Evolutionary conservation across 2,797 vertebrate genomes (phyloP), one percentile per base, ranked within the genome.

Genomic region (Karalla daura): DNA sequence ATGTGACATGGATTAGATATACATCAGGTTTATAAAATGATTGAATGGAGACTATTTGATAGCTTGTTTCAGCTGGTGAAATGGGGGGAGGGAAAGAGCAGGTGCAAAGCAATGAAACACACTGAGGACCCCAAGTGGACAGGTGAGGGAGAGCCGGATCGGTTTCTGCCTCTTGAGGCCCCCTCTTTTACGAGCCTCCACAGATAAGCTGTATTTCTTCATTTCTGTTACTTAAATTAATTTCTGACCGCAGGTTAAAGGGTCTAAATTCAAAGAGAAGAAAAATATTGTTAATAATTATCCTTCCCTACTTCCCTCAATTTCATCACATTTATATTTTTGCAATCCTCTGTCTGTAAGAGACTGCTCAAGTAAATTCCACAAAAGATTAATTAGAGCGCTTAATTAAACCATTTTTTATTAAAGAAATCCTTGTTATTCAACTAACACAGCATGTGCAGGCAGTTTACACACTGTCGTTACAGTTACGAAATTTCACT

Each of bases 131-230:
- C 36, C 25, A 53, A 13, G 52, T 59, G 71, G 61, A 24, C 66
- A 63, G 65, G 70, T 74, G 36, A 51, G 23, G 45, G 33, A 52
- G 1, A 44, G 5, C 32, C 21, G 35, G 12, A 3, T 44, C 11
- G 14, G 40, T 54, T 53, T 53, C 27, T 28, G n/a, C 11, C n/a
- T n/a, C 10, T 28, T 55, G 61, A 68, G 33, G 36, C 73, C 46
- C 47, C 5, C 7, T 23, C 21, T 43, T 52, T 25, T 46, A 15
- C 30, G 13, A 21, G 17, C 14, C 12, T 13, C 47, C 51, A 60
- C 45, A 52, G 32, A 4, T 1, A 10, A 44, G 33, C 36, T 58
- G 56, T 50, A 56, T 74, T 36, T 45, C 40, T 45, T 20, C 11
- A n/a, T 7, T 23, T 25, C 7, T 28, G 10, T 71, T 53, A 15